Evolutionary conservation across 2,113 vertebrate genomes (phyloP).

Genomic region (Lucifuga dentata): DNA sequence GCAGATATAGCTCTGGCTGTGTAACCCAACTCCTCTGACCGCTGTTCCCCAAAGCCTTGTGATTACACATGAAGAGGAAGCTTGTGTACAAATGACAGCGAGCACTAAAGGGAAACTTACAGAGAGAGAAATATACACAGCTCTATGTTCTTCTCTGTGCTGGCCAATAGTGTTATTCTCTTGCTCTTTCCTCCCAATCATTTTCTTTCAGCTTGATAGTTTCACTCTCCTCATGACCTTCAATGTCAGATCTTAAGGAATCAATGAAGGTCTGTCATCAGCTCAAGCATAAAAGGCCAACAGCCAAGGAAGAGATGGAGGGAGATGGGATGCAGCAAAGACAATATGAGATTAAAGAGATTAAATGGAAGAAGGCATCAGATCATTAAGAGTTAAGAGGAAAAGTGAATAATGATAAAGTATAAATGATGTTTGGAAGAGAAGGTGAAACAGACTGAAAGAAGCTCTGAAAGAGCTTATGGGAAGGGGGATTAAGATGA

Average conservation of each 20-base stretch:
- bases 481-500: slow-evolving; percentile 56
- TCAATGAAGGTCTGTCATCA: slow-evolving; percentile 52
- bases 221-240: slow-evolving; percentile 52
- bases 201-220: slow-evolving; percentile 25
- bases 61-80: slow-evolving; percentile 66
- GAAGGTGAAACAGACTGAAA: slow-evolving; percentile 30
- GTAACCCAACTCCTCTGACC: slow-evolving; percentile 67
- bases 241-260: slow-evolving; percentile 34
- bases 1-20: slow-evolving; percentile 71
- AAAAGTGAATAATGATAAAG: slow-evolving; percentile 43
- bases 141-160: slow-evolving; percentile 2
- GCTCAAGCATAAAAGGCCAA: slow-evolving; percentile 35
- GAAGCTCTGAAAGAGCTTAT: slow-evolving; percentile 20
- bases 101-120: not conserved
- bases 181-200: not conserved
- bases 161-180: not conserved
- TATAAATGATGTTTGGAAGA: slow-evolving; percentile 39
- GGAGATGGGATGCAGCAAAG: not conserved
- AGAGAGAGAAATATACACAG: slow-evolving; percentile 1
- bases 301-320: not conserved
- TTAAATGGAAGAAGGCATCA: not conserved
- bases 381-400: slow-evolving; percentile 14
- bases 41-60: slow-evolving; percentile 47
- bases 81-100: slow-evolving; percentile 25
- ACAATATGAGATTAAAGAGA: slow-evolving; percentile 22